These are phyloP conservation scores for Hydra vulgaris DNA, from an alignment of 30 jellyfish, hydroid and myxozoan genomes.

Conservation along the genomic window DNA sequence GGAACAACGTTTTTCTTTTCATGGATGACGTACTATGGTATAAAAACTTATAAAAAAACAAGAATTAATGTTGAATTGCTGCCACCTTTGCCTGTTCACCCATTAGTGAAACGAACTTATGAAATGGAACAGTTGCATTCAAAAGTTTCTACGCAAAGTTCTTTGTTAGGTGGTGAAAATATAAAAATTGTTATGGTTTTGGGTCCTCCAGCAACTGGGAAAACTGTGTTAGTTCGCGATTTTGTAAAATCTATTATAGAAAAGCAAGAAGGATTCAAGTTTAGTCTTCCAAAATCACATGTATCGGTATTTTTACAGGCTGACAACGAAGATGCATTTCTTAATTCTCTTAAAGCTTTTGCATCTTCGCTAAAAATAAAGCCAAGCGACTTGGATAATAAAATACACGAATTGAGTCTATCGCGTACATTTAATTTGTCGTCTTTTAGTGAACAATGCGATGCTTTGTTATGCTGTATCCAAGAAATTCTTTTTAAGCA, in stretches of 20 bases:
- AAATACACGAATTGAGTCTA: background rate
- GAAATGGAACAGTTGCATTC: conserved; percentile 20
- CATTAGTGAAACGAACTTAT: conserved; percentile 26
- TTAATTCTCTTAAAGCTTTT: conserved; percentile 60
- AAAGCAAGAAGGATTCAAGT: conserved; percentile 44
- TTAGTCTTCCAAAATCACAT: conserved; percentile 81
- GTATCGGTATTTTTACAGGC: conserved; percentile 47
- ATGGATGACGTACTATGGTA: conserved; percentile 72
- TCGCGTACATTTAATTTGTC: background rate
- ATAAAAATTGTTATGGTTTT: conserved; percentile 24
- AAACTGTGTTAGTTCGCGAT: conserved; percentile 49
- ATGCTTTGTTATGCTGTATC: conserved; percentile 39
- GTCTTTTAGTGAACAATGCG: conserved; percentile 38
- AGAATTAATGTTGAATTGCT: conserved; percentile 52
- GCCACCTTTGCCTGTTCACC: conserved; percentile 69
- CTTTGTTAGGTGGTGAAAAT: conserved; percentile 28
- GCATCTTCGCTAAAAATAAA: conserved; percentile 55
- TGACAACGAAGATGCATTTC: conserved; percentile 47
- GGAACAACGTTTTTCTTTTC: conserved; percentile 71
- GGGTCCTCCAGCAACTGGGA: conserved; percentile 91
- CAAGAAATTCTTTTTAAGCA: conserved; percentile 69
- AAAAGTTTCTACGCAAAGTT: background rate
- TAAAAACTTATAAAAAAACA: conserved; percentile 53
- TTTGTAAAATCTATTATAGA: conserved; percentile 36
- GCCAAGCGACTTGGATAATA: conserved; percentile 49